Base-by-base conservation (phyloP, 1,140 invertebrate genomes). In the Saccostrea glomerata region DNA sequence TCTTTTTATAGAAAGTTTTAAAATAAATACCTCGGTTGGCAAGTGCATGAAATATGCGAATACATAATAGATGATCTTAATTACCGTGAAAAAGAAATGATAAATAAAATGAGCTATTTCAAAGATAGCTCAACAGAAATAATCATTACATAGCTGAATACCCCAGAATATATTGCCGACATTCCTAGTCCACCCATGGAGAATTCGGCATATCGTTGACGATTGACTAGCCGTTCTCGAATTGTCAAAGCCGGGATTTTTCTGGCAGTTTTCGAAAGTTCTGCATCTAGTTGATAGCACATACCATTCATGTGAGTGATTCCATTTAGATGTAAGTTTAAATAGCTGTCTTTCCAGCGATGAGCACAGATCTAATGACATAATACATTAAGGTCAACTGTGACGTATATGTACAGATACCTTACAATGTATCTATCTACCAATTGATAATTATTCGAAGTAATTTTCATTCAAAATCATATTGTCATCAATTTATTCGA, bases 221-320 rank as follows among this genome's bases (percentile, higher is more conserved):
- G 56, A 55, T 89, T 85, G n/a, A 89, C 89, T 2, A 89, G 70
- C 66, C 89, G 60, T 63, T 87, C 84, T 23, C 84, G 40, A 20
- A 87, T 82, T 7, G 89, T 87, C 11, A 89, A 60, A 15, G 89
- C 89, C 23, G 89, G 89, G 30, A 89, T 73, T 23, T 47, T 20
- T 82, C 55, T 63, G 11, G 58, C 66, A 4, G 83, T 54, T 30
- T 17, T 23, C 4, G 66, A 20, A 6, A 89, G 9, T 40, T 66
- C 36, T 1, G 83, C 25, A 9, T 82, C 23, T 17, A 89, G 66
- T 20, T 85, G 20, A 83, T 89, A 89, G 23, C 89, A 89, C 23
- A 89, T 85, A 9, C 89, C 89, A 66, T 85, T 89, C 89, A 89
- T 89, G 56, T 89, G 89, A 7, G 70, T 82, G 11, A 86, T 89